phyloP scores from a whole-genome alignment of 64 coral and sea anemone genomes.

The Catalaphyllia jardinei region DNA sequence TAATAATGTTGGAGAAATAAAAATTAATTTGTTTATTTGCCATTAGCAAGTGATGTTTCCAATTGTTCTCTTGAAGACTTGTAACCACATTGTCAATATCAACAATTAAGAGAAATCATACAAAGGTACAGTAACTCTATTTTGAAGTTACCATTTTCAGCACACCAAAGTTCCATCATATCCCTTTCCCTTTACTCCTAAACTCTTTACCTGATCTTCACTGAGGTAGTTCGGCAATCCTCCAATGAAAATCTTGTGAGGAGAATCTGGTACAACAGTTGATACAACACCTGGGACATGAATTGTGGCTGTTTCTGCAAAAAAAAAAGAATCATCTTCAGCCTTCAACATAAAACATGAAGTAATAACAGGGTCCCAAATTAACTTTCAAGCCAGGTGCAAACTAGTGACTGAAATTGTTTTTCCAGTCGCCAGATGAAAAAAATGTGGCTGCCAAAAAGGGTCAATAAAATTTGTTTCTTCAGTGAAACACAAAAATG shows the following conservation, averaged over 20 bases:
- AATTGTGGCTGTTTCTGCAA: constrained; percentile 85
- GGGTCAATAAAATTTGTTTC: no score
- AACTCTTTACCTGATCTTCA: constrained; percentile 91
- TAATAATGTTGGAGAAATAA: no score
- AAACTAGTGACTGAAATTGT: no score
- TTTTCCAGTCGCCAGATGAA: no score
- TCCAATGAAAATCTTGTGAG: constrained; percentile 99
- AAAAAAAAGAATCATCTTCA: not conserved
- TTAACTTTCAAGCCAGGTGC: no score
- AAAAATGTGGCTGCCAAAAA: no score
- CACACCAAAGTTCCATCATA: not conserved
- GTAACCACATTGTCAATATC: no score
- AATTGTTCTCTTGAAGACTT: no score
- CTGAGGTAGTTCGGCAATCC: constrained; percentile 98
- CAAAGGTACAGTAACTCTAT: not conserved
- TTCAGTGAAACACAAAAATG: not conserved
- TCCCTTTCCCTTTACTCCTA: not conserved
- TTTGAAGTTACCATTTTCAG: not conserved
- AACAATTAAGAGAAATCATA: no score
- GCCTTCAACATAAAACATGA: not conserved
- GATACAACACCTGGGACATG: constrained; percentile 99
- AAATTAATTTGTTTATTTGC: no score
- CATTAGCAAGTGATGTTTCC: no score
- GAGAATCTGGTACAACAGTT: constrained; percentile 97
- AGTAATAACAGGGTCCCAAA: not conserved